These are phyloP conservation scores for Bolinopsis microptera DNA, from an alignment of 37 sponge, comb jelly and placozoan genomes.

Conservation along the genomic window DNA sequence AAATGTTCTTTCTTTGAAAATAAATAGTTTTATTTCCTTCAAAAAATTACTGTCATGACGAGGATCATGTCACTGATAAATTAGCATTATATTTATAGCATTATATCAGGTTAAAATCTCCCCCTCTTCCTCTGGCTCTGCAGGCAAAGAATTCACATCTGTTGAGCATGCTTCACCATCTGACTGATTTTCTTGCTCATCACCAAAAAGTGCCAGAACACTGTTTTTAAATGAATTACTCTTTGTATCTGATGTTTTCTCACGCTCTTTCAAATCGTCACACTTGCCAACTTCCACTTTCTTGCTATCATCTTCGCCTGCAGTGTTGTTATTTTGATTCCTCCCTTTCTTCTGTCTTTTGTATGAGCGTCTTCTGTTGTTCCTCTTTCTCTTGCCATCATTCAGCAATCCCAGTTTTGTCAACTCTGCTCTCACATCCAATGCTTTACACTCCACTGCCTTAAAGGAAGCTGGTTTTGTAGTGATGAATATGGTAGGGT, in stretches of 20 bases:
- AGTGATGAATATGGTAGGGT: slow-evolving; percentile 10
- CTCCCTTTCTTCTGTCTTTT: not conserved
- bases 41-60: no score
- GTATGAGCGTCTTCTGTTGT: not conserved
- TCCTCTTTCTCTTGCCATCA: not conserved
- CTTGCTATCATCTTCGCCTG: not conserved
- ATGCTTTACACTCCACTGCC: not conserved
- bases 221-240: slow-evolving; percentile 5
- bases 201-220: not conserved
- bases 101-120: not conserved
- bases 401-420: not conserved
- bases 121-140: not conserved
- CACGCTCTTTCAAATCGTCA: not conserved
- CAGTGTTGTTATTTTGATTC: not conserved
- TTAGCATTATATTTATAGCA: no score
- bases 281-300: not conserved
- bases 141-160: no score
- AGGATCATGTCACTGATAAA: no score
- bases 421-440: not conserved
- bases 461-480: not conserved
- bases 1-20: no score
- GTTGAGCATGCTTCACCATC: no score
- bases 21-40: no score
- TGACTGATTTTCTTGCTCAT: not conserved
- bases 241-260: not conserved